A percentile compares a stretch with the other conserved stretches of the same genome.
Conservation (phyloP, 1,140 invertebrate species). For the Brachionus asplanchnoidis region DNA sequence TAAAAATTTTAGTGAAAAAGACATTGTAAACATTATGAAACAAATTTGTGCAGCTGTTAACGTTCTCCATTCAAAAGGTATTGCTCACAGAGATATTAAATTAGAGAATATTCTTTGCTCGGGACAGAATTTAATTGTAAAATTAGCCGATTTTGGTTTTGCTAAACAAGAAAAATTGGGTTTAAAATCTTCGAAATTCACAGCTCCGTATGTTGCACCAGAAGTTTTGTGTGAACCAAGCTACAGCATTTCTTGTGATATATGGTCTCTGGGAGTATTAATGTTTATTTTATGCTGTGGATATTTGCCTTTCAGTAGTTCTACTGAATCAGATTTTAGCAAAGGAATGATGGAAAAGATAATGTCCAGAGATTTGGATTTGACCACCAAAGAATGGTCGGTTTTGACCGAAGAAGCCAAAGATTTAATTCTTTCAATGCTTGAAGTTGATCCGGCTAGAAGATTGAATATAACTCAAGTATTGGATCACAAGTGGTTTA, state of each 20-base stretch:
- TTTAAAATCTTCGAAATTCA: slow-evolving; percentile 63
- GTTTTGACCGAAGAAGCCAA: slow-evolving; percentile 50
- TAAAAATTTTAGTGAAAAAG: slow-evolving; percentile 57
- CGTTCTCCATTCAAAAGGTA: slow-evolving; percentile 86
- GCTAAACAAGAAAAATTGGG: slow-evolving; percentile 74
- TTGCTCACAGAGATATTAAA: slow-evolving; percentile 63
- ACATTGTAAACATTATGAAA: slow-evolving; percentile 84
- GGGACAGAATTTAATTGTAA: slow-evolving; percentile 65
- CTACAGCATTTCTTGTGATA: slow-evolving; percentile 97
- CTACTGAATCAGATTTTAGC: slow-evolving; percentile 44
- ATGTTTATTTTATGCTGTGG: slow-evolving; percentile 98
- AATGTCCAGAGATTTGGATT: slow-evolving; percentile 50
- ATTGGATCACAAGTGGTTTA: not conserved
- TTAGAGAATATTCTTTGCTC: slow-evolving; percentile 62
- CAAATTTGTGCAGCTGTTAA: slow-evolving; percentile 90
- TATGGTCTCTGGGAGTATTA: slow-evolving; percentile 94
- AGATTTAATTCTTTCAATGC: slow-evolving; percentile 46
- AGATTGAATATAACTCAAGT: not conserved
- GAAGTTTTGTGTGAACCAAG: slow-evolving; percentile 93
- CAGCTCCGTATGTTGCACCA: slow-evolving; percentile 92
- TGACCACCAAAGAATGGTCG: slow-evolving; percentile 48
- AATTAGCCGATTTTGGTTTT: slow-evolving; percentile 97
- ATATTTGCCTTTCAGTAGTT: slow-evolving; percentile 78
- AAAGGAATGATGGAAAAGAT: slow-evolving; percentile 50
- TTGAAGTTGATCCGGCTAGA: not conserved